Base-by-base conservation (phyloP, 2,888 invertebrate species). In the Drosophila meridiana region DNA sequence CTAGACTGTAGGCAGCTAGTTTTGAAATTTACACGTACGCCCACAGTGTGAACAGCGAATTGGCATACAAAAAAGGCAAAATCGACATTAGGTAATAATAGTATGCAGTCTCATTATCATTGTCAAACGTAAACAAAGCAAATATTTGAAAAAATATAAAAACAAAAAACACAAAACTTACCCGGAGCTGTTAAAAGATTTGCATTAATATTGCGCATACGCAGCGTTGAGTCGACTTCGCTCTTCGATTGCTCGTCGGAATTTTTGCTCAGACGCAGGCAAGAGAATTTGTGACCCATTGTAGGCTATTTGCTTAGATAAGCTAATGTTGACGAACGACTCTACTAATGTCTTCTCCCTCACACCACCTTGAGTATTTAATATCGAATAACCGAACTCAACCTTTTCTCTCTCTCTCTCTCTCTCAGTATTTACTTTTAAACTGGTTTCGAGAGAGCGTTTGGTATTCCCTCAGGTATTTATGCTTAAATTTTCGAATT, bases 51-150 rank as follows among this genome's bases (percentile, higher is more conserved):
- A 43, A 55, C 13, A 45, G 8, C 42, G 47, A 73, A 70, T 79
- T 85, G 76, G 66, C 69, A 90, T 72, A 42, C 68, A 45, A 60
- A 83, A 79, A 86, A 79, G 89, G 90, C 69, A 67, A 73, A 67
- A 73, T 76, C 58, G 67, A 55, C 52, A 70, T 62, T 76, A 47
- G 50, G 68, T 68, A 73, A 83, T 67, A 71, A 73, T 84, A 65
- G 79, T 63, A 53, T 62, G 67, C 56, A 67, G 7, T 64, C 40
- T 64, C 63, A 76, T 59, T 61, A 52, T 56, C 60, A 65, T n/a
- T 52, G 52, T 34, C 20, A 64, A 30, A 40, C 13, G 30, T 34
- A 57, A 47, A 64, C 34, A 32, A 1, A 30, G 26, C 26, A 20
- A n/a, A 45, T 36, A 55, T 28, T 42, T 53, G 32, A 52, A 34